Base-by-base conservation (phyloP, 2,797 vertebrate genomes). In the Pseudochaenichthys georgianus region DNA sequence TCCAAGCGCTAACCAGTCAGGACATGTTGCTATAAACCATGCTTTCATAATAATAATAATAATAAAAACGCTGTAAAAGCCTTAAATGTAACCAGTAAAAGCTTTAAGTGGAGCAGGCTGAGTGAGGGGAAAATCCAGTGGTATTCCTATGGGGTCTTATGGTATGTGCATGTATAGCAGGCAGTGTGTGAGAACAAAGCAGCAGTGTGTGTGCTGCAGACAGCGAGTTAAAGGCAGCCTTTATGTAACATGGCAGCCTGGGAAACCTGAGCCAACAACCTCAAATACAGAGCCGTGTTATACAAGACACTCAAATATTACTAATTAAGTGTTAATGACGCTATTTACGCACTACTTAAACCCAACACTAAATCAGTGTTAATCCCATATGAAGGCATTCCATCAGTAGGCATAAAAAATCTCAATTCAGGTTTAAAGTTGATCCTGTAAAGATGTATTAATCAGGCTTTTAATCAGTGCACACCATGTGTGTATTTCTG, bases 141-240 rank as follows among this genome's bases (percentile, higher is more conserved):
- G 41, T 41, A 38, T 55, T 68, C 66, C 63, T 68, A 9, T 45
- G 64, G 69, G 34, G 28, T 74, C 48, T 63, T 10, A 68, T 51
- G 83, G 73, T 58, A 57, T 89, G 82, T 68, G 77, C 2, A 13
- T 78, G 77, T 60, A 45, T 58, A 53, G 77, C 52, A 45, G 81
- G 57, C 57, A 65, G 63, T 41, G 61, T 9, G 3, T 13, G 51
- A 72, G 81, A 88, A 88, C 83, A 88, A 88, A 86, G 87, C 79
- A 10, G 69, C 74, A 80, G 74, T 72, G 81, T 75, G 74, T 67
- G 78, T 10, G 81, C 1, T 23, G 81, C 70, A 75, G 76, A 70
- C 67, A 3, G 67, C 10, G 63, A 70, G 45, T 70, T 79, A 72
- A 84, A 79, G 68, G 55, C 82, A 53, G 67, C 64, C 80, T 83